These are phyloP conservation scores for Hydropsyche tenuis DNA, from an alignment of 1,140 invertebrate genomes.

Conservation along the genomic window DNA sequence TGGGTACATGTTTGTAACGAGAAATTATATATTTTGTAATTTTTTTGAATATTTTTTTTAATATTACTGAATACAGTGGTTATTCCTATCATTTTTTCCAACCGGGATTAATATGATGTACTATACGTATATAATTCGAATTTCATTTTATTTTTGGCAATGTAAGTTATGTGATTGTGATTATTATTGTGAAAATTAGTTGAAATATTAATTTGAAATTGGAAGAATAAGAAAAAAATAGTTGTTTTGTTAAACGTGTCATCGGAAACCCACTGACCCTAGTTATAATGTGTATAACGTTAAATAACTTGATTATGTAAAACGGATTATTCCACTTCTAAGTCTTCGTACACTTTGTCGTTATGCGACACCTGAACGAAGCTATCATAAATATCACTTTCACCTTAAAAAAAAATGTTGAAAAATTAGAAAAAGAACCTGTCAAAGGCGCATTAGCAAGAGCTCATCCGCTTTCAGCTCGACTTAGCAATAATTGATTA, in stretches of 20 bases:
- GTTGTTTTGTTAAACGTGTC: not conserved
- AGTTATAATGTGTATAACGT: not conserved
- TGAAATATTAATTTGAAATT: not conserved
- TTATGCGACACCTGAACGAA: slow-evolving; percentile 23
- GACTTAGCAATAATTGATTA: not conserved
- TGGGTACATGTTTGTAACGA: too few species aligned
- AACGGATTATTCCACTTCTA: slow-evolving; percentile 32
- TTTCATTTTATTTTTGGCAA: too few species aligned
- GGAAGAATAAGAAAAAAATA: not conserved
- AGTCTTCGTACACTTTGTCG: slow-evolving; percentile 28
- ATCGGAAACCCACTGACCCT: slow-evolving; percentile 27
- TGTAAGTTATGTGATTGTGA: too few species aligned
- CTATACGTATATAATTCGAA: too few species aligned
- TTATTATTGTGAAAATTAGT: too few species aligned
- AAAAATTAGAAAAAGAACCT: not conserved
- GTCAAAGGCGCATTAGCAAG: not conserved
- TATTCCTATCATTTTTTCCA: too few species aligned
- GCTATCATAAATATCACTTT: slow-evolving; percentile 12
- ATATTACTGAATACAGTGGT: too few species aligned
- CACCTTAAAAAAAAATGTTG: not conserved
- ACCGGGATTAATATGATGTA: too few species aligned
- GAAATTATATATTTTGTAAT: too few species aligned
- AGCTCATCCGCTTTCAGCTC: slow-evolving; percentile 11
- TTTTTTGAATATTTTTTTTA: too few species aligned
- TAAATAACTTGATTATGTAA: slow-evolving; percentile 34